Evolutionary conservation across 2,113 vertebrate genomes (phyloP).

Genomic region (Dendrocopos noguchii): DNA sequence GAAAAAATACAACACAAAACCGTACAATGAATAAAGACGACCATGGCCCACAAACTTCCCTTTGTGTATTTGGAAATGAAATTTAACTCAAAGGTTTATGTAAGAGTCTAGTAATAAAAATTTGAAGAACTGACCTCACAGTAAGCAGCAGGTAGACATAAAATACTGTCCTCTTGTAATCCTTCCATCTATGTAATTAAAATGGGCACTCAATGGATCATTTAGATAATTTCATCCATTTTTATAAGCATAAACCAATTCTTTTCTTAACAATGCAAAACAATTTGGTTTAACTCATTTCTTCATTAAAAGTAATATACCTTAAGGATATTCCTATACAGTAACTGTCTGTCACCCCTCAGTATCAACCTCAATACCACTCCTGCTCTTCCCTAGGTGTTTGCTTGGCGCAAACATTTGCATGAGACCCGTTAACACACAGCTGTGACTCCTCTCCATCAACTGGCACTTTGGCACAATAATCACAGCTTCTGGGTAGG

Average conservation of each 20-base stretch:
- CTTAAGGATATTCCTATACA: constrained; percentile 79
- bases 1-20: constrained; percentile 73
- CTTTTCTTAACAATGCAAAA: constrained; percentile 86
- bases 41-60: constrained; percentile 86
- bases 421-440: constrained; percentile 66
- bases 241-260: constrained; percentile 91
- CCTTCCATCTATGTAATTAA: constrained; percentile 99
- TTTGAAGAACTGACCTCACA: constrained; percentile 99
- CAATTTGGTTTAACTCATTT: constrained; percentile 83
- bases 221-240: constrained; percentile 95
- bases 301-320: constrained; percentile 81
- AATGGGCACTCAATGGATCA: constrained; percentile 98
- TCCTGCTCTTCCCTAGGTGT: constrained; percentile 57
- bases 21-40: constrained; percentile 82
- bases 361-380: constrained; percentile 67
- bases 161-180: constrained; percentile 99
- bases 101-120: constrained; percentile 95
- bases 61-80: constrained; percentile 85
- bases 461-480: constrained; percentile 59
- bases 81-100: constrained; percentile 88
- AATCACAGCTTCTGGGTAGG: constrained; percentile 54
- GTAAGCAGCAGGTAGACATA: constrained; percentile 98
- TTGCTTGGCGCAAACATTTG: constrained; percentile 34
- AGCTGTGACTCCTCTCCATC: constrained; percentile 65
- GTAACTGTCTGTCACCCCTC: constrained; percentile 75